These are phyloP conservation scores for Bombus haemorrhoidalis DNA, from an alignment of 1,140 invertebrate genomes.

Conservation along the genomic window DNA sequence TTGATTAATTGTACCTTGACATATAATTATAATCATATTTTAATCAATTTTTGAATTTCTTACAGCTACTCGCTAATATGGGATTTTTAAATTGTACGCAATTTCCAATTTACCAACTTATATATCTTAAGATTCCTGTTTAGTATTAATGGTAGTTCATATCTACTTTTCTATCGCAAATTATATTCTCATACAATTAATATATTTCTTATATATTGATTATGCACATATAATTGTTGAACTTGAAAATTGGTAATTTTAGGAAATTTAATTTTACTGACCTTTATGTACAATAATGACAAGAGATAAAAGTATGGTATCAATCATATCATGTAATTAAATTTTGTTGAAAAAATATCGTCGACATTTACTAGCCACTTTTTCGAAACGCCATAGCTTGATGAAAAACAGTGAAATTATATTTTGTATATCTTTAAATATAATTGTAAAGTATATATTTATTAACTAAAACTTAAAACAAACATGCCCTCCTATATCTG, in stretches of 20 bases:
- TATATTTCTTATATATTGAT: neutral
- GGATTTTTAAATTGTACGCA: neutral
- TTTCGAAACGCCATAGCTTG: neutral
- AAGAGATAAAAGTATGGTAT: neutral
- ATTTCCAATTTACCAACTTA: neutral
- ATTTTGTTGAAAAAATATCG: neutral
- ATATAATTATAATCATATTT: neutral
- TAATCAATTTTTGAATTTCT: neutral
- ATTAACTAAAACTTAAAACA: neutral
- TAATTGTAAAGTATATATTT: neutral
- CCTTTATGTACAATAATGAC: neutral
- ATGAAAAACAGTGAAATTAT: neutral
- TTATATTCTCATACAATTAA: neutral
- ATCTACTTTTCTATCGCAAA: neutral
- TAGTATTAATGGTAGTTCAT: neutral
- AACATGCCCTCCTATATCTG: neutral
- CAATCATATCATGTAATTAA: neutral
- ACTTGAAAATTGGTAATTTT: neutral
- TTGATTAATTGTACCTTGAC: no score
- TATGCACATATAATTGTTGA: neutral
- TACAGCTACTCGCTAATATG: no score
- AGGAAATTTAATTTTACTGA: neutral
- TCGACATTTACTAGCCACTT: neutral
- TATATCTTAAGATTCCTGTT: neutral
- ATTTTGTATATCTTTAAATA: neutral